Base-by-base conservation (phyloP, 2,113 vertebrate species). In the Nycticryphes semicollaris region DNA sequence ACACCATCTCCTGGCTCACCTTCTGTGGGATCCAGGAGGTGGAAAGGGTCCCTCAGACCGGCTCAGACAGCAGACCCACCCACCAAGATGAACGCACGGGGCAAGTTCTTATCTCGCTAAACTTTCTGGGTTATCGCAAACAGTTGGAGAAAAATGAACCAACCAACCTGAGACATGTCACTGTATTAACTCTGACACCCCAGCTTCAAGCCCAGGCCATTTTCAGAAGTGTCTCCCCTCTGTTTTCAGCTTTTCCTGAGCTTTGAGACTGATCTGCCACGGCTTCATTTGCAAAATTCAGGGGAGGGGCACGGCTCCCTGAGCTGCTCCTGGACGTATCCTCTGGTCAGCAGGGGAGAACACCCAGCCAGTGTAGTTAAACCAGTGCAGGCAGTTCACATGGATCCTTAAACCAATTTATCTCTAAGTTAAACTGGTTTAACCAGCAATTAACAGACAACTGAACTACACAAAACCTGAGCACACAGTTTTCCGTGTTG, bases 291-390 rank as follows among this genome's bases (percentile, higher is more conserved):
- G 83, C 60, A 68, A 79, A 85, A 70, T 73, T 76, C 87, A 73
- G 12, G 1, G 4, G 60, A 86, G 81, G 89, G 66, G 48, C 73
- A 14, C 6, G 33, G 82, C 69, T 96, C 95, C 96, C 94, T 95
- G 92, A 96, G 96, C 84, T 89, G 93, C 91, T 89, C 51, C 80
- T 93, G 76, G 86, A 53, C 3, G 10, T 19, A 25, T 30, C 16
- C 51, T 80, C 74, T 45, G 74, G 18, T 59, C 37, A 69, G 86
- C 54, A 72, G 72, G 69, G 53, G 50, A 87, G 51, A 83, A 59
- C 85, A 47, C 35, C 77, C 90, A 92, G 84, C 73, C 87, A 82
- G 84, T 45, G 3, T 60, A 79, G 66, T 84, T 51, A 79, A 84
- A 91, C 57, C 90, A 93, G 84, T 84, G 90, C 76, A 92, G 87